A percentile compares a stretch with the other conserved stretches of the same genome.
Evolutionary conservation across 2,113 vertebrate species (phyloP).

Genomic region (Poeciliopsis retropinna): DNA sequence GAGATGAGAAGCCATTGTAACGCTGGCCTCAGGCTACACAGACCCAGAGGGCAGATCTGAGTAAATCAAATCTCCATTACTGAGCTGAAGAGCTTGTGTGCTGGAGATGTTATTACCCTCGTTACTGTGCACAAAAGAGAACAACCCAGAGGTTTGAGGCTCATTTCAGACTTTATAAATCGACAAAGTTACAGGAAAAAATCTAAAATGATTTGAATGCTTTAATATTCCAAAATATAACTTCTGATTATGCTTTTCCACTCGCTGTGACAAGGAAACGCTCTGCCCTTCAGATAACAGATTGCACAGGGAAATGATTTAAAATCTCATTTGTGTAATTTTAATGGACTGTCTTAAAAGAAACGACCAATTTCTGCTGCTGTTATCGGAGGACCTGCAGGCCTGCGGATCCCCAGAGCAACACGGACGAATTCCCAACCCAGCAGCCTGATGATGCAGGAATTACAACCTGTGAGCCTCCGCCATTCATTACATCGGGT

Average conservation of each 20-base stretch:
- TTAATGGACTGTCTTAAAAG: conserved; percentile 56
- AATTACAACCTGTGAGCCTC: conserved; percentile 34
- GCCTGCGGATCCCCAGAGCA: conserved; percentile 15
- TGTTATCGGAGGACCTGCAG: conserved; percentile 52
- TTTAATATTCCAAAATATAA: background rate
- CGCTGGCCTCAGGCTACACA: conserved; percentile 38
- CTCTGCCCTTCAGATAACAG: conserved; percentile 22
- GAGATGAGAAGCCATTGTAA: conserved; percentile 11
- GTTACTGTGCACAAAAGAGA: conserved; percentile 42
- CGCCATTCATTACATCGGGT: conserved; percentile 13
- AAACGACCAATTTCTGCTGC: conserved; percentile 49
- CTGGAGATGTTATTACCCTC: conserved; percentile 51
- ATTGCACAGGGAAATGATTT: conserved; percentile 28
- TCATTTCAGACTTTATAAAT: conserved; percentile 10
- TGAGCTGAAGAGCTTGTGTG: conserved; percentile 28
- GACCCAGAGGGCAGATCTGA: conserved; percentile 44
- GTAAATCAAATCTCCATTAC: conserved; percentile 62
- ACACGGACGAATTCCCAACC: conserved; percentile 4
- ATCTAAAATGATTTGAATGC: background rate
- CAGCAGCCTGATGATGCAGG: conserved; percentile 36
- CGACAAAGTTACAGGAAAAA: background rate
- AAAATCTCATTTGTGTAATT: conserved; percentile 48
- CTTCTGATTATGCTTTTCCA: background rate
- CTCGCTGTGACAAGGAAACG: background rate
- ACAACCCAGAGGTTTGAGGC: conserved; percentile 4